These are phyloP conservation scores for Omphaloscelis lunosa DNA, from an alignment of 2,888 invertebrate genomes.

Conservation along the genomic window DNA sequence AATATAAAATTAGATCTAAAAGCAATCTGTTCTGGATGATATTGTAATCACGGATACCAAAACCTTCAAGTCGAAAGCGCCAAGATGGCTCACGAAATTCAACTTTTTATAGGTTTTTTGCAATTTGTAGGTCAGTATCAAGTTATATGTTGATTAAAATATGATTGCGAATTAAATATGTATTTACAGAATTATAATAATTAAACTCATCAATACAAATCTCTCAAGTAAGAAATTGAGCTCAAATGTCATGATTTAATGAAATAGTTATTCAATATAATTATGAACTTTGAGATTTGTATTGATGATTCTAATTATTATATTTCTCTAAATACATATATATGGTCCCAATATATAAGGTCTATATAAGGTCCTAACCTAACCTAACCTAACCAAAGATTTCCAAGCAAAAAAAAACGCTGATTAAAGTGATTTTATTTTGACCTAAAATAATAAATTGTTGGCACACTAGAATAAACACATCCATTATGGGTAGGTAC, in stretches of 20 bases:
- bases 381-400: too few species aligned
- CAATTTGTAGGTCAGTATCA: too few species aligned
- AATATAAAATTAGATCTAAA: not conserved
- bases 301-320: not conserved
- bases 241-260: not conserved
- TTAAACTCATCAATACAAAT: not conserved
- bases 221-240: not conserved
- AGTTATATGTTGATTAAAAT: not conserved
- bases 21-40: not conserved
- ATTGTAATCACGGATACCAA: not conserved
- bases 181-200: not conserved
- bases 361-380: too few species aligned
- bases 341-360: too few species aligned
- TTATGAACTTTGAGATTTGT: not conserved
- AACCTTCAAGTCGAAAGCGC: not conserved
- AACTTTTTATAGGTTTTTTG: too few species aligned
- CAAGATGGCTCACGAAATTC: not conserved
- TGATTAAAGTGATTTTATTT: too few species aligned
- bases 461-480: too few species aligned
- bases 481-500: too few species aligned
- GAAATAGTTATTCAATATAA: not conserved
- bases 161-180: too few species aligned
- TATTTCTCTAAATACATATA: too few species aligned
- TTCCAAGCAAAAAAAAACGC: too few species aligned
- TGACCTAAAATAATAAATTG: too few species aligned